These are phyloP conservation scores for Staurois parvus DNA, from an alignment of 2,797 vertebrate genomes.

Conservation along the genomic window DNA sequence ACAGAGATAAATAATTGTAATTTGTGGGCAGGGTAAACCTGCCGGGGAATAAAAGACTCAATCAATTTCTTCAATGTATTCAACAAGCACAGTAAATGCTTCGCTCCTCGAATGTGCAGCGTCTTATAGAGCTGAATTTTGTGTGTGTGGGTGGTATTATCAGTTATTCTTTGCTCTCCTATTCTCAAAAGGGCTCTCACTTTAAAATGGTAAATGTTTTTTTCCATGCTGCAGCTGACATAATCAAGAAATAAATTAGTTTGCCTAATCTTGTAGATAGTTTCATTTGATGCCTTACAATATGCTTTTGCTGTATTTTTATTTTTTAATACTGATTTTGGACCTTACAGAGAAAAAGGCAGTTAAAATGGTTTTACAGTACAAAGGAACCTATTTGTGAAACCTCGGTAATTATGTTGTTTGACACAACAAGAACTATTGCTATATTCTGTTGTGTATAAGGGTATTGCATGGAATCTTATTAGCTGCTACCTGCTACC, in stretches of 20 bases:
- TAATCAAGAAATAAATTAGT: conserved; percentile 1
- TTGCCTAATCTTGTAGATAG: neutral
- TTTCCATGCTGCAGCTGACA: conserved; percentile 19
- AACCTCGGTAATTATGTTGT: neutral
- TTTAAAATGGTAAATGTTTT: conserved; percentile 12
- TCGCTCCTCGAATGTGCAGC: conserved; percentile 67
- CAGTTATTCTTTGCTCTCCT: conserved; percentile 8
- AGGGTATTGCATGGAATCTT: too few species aligned
- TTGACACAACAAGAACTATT: too few species aligned
- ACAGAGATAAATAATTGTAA: conserved; percentile 75
- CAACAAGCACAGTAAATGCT: conserved; percentile 68
- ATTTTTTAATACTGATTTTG: neutral
- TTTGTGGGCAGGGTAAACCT: conserved; percentile 66
- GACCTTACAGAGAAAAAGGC: neutral
- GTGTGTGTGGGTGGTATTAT: conserved; percentile 19
- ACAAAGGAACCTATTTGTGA: neutral
- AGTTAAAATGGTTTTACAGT: neutral
- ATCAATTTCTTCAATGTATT: conserved; percentile 70
- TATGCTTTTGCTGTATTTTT: neutral
- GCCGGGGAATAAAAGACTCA: conserved; percentile 67
- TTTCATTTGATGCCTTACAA: neutral
- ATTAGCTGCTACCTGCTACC: too few species aligned
- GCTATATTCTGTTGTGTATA: too few species aligned
- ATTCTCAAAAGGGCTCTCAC: conserved; percentile 24
- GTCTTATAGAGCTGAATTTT: conserved; percentile 55